These are phyloP conservation scores for Phaethornis superciliosus DNA, from an alignment of 2,113 vertebrate genomes.

Conservation along the genomic window DNA sequence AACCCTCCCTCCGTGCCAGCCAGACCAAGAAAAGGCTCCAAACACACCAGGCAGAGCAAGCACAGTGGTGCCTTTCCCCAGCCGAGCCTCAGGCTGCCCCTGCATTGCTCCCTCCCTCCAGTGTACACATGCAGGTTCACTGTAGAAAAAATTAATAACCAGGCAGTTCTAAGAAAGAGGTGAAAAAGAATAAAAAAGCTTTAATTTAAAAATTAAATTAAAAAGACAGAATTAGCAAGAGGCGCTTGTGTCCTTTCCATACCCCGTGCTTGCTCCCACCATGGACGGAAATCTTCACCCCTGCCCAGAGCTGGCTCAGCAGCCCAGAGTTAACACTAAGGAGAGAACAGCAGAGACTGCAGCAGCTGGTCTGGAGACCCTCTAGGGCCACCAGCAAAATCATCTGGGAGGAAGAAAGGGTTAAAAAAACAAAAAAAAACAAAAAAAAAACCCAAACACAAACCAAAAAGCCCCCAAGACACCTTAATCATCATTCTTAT, in stretches of 20 bases:
- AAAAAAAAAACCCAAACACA: not conserved
- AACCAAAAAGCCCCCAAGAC: not conserved
- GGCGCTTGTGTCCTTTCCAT: conserved; percentile 27
- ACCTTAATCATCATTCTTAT: conserved; percentile 1
- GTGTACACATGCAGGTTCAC: rapidly evolving
- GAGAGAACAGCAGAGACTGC: not conserved
- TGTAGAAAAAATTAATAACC: not conserved
- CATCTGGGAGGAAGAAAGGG: conserved; percentile 3
- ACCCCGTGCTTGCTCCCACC: not conserved
- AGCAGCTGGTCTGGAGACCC: conserved; percentile 35
- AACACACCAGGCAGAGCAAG: rapidly evolving
- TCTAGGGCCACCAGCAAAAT: conserved; percentile 43
- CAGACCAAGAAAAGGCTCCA: not conserved
- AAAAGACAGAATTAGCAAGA: conserved; percentile 66
- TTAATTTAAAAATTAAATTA: conserved; percentile 77
- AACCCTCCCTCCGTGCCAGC: not conserved
- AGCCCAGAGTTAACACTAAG: conserved; percentile 1
- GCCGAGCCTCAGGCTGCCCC: not conserved
- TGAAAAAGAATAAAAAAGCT: conserved; percentile 68
- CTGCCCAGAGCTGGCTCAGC: not conserved
- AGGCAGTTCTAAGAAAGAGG: not conserved
- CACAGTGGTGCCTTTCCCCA: not conserved
- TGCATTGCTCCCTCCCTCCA: not conserved
- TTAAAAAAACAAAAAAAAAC: not conserved
- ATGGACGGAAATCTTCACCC: conserved; percentile 18